These are phyloP conservation scores for Colistium nudipinnis DNA, from an alignment of 2,113 vertebrate species.

Conservation along the genomic window DNA sequence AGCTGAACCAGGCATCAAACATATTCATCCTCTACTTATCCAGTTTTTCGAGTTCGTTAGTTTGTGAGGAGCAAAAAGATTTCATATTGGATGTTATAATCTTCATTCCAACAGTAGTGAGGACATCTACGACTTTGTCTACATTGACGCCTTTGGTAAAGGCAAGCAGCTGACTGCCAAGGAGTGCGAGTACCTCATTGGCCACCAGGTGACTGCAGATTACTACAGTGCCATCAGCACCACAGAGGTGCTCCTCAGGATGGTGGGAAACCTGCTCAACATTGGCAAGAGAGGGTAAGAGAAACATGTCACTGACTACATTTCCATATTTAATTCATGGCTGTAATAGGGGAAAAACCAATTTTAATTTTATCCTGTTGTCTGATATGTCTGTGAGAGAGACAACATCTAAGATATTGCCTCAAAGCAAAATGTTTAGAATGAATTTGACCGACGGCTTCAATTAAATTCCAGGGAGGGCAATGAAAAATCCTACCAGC, in stretches of 20 bases:
- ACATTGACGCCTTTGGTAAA: constrained; percentile 95
- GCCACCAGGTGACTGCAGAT: constrained; percentile 93
- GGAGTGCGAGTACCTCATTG: constrained; percentile 95
- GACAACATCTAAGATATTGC: too few species aligned
- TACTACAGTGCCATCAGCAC: constrained; percentile 93
- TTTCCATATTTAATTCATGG: too few species aligned
- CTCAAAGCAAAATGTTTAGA: too few species aligned
- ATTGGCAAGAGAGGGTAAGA: constrained; percentile 94
- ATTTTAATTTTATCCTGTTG: too few species aligned
- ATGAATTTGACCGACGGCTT: too few species aligned
- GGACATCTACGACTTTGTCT: constrained; percentile 94
- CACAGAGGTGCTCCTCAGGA: constrained; percentile 92
- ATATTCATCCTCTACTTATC: neutral
- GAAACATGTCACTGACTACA: neutral
- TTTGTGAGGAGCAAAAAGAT: neutral
- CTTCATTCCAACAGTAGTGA: constrained; percentile 79
- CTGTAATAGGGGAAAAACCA: too few species aligned
- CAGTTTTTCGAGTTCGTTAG: too few species aligned
- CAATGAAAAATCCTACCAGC: constrained; percentile 96
- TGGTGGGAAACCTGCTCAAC: constrained; percentile 98
- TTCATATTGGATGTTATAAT: neutral
- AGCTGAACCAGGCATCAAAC: too few species aligned
- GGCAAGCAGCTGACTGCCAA: constrained; percentile 94
- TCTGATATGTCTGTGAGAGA: too few species aligned
- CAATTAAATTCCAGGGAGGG: constrained; percentile 91